Evolutionary conservation across 2,888 invertebrate genomes (phyloP).

Genomic region (Lochmaea crataegi): DNA sequence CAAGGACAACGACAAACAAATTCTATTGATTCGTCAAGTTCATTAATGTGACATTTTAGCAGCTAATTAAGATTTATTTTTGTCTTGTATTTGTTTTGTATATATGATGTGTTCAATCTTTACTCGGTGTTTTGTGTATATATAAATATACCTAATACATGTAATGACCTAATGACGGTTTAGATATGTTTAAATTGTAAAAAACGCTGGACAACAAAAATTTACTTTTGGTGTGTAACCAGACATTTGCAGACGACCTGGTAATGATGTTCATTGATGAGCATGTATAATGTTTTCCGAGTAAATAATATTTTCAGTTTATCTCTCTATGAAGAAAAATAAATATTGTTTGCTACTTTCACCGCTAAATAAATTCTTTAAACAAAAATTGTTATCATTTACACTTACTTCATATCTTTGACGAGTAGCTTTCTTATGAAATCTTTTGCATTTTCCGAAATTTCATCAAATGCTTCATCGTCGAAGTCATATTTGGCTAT

Average conservation of each 20-base stretch:
- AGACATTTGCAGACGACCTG: no score
- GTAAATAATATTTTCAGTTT: no score
- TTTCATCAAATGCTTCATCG: slow-evolving; percentile 95
- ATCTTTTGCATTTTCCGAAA: slow-evolving; percentile 95
- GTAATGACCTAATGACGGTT: no score
- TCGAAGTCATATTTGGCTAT: slow-evolving; percentile 97
- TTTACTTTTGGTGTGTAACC: no score
- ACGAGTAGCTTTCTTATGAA: slow-evolving; percentile 92
- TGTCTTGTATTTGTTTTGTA: slow-evolving; percentile 6
- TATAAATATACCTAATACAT: not conserved
- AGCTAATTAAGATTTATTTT: slow-evolving; percentile 23
- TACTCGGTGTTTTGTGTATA: not conserved
- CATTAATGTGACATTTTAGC: slow-evolving; percentile 25
- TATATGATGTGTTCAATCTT: not conserved
- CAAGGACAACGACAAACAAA: slow-evolving; percentile 22
- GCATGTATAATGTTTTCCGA: no score
- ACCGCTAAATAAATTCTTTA: slow-evolving; percentile 9
- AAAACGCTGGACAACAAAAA: no score
- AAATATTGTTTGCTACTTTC: slow-evolving; percentile 18
- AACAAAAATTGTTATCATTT: slow-evolving; percentile 51
- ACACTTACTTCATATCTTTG: slow-evolving; percentile 89
- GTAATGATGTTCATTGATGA: no score
- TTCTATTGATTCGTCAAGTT: slow-evolving; percentile 28
- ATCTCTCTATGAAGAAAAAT: no score
- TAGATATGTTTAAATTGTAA: no score